A percentile compares a stretch with the other conserved stretches of the same genome.
phyloP scores from a whole-genome alignment of 1,140 invertebrate species.

The Lucilia sericata region DNA sequence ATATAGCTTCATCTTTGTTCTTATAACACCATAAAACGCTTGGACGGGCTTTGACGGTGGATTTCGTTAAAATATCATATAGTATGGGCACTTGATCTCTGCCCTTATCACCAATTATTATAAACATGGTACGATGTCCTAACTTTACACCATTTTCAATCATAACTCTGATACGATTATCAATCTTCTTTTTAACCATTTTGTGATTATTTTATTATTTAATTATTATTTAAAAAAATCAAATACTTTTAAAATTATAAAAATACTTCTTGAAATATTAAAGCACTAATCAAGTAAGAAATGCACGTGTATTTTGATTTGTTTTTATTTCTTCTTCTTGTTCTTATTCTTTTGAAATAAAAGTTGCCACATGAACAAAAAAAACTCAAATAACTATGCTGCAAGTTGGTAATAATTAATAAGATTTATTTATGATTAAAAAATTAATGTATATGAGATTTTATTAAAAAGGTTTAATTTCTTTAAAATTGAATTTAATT shows the following conservation, averaged over 20 bases:
- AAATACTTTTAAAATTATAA: not conserved
- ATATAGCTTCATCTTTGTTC: conserved; percentile 88
- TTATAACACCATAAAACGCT: conserved; percentile 99
- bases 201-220: conserved; percentile 56
- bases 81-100: conserved; percentile 96
- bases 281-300: not conserved
- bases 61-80: conserved; percentile 97
- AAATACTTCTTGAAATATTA: not conserved
- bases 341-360: not conserved
- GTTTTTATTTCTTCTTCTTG: conserved; percentile 26
- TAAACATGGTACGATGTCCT: conserved; percentile 93
- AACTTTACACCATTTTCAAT: conserved; percentile 96
- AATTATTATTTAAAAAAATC: conserved; percentile 16
- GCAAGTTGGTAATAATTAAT: not conserved
- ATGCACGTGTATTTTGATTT: conserved; percentile 15
- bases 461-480: no score
- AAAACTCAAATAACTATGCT: no score
- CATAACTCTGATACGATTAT: conserved; percentile 93
- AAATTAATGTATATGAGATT: no score
- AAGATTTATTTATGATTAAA: no score
- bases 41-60: conserved; percentile 90
- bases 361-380: not conserved
- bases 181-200: conserved; percentile 95
- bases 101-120: conserved; percentile 95
- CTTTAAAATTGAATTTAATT: no score